phyloP scores from a whole-genome alignment of 2,113 vertebrate species.

The Hemiprocne comata region DNA sequence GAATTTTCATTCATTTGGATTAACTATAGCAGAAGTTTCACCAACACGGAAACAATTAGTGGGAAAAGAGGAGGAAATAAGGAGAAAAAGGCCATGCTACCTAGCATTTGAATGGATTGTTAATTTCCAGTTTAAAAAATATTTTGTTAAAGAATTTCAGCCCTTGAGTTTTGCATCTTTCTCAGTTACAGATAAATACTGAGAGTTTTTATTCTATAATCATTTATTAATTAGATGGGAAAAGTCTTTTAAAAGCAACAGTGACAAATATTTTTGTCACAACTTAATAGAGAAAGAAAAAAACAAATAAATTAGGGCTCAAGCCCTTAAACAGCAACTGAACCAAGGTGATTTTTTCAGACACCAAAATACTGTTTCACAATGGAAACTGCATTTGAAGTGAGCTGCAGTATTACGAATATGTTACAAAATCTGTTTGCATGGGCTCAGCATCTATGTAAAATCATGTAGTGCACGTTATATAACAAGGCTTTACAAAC shows the following conservation, averaged over 20 bases:
- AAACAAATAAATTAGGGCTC: too few species aligned
- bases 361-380: neutral
- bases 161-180: neutral
- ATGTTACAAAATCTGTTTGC: neutral
- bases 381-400: neutral
- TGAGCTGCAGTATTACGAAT: neutral
- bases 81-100: neutral
- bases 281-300: neutral
- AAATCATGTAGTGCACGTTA: neutral
- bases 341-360: neutral
- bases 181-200: neutral
- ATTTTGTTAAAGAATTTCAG: neutral
- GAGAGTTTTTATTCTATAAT: neutral
- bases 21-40: neutral
- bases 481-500: neutral
- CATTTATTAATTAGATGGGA: neutral
- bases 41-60: neutral
- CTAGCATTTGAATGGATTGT: neutral
- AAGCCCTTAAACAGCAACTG: neutral
- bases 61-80: neutral
- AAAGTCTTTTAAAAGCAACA: neutral
- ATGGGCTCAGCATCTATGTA: neutral
- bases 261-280: neutral
- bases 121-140: neutral
- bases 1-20: neutral